Evolutionary conservation across 1,140 invertebrate genomes (phyloP), one percentile per base, ranked within the genome.

Genomic region (Chironomus tepperi): DNA sequence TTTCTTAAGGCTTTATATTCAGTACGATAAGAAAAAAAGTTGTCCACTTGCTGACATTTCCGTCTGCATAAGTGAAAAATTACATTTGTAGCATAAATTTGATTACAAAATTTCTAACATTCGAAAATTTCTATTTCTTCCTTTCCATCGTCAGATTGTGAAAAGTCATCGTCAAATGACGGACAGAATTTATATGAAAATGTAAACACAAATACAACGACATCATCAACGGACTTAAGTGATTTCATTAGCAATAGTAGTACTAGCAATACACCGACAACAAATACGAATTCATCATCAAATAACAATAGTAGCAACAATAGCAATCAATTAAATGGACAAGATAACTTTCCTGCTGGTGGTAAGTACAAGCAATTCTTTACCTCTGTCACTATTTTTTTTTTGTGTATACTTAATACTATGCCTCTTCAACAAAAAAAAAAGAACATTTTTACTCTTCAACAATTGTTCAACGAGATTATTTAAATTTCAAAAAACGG

Each of bases 301-400:
- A 70, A 57, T 57, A 57, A 70, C 65, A 70, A 70, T 70, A 70
- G 65, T 21, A 70, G 18, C 65, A 70, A 70, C 65, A 70, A 70
- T 70, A 70, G 65, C 65, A 70, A 70, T 70, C 65, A 70, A 70
- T 70, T 70, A 70, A 70, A 70, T 70, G 65, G 65, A 70, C 65
- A 70, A 70, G 65, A 21, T 21, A 70, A 18, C 19, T 70, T 70
- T 19, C 18, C 65, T 70, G 65, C 65, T 70, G 65, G 65, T 70
- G 65, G 65, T 70, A 70, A 70, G 65, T 70, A 70, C 65, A 70
- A 70, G 65, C 18, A 34, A 19, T 70, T 70, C 47, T 57, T 34
- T 57, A 57, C 47, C 12, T 57, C n/a, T 57, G 12, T n/a, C 12
- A 57, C 47, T 57, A n/a, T n/a, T n/a, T n/a, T n/a, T 57, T n/a